Evolutionary conservation across 1,140 invertebrate genomes (phyloP).

Genomic region (Paracyclopina nana): DNA sequence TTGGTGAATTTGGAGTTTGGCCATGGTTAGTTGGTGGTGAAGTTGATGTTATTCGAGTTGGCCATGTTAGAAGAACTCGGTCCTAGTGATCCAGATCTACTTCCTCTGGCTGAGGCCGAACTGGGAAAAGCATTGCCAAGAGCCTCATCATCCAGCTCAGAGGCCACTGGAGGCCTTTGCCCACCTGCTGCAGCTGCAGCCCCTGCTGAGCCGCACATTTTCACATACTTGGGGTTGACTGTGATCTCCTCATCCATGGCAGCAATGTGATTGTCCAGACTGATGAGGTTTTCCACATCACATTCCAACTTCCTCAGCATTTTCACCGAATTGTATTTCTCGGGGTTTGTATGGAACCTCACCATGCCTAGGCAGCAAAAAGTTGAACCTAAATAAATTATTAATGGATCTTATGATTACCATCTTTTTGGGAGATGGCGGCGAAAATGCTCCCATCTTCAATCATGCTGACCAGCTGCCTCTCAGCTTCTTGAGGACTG

Average conservation of each 20-base stretch:
- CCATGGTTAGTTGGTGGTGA: too few species aligned
- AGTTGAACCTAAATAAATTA: neutral
- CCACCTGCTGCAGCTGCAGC: too few species aligned
- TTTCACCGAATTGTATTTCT: conserved; percentile 71
- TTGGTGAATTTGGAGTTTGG: too few species aligned
- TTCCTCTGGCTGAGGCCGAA: too few species aligned
- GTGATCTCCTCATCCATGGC: conserved; percentile 86
- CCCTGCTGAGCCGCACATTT: conserved; percentile 31
- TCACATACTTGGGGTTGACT: conserved; percentile 64
- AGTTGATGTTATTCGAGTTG: too few species aligned
- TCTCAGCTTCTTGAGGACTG: conserved; percentile 66
- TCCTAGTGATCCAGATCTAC: too few species aligned
- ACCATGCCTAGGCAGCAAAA: conserved; percentile 49
- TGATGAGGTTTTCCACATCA: conserved; percentile 27
- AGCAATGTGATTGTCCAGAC: conserved; percentile 30
- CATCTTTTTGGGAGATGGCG: conserved; percentile 90
- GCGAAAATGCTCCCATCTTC: conserved; percentile 93
- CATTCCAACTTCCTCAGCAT: conserved; percentile 69
- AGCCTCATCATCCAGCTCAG: too few species aligned
- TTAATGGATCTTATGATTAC: conserved; percentile 21
- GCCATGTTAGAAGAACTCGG: too few species aligned
- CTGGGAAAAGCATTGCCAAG: too few species aligned
- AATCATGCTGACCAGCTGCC: conserved; percentile 90
- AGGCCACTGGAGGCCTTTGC: too few species aligned
- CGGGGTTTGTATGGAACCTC: conserved; percentile 80